These are phyloP conservation scores for Todiramphus chloris DNA, from an alignment of 2,113 vertebrate genomes.

Conservation along the genomic window DNA sequence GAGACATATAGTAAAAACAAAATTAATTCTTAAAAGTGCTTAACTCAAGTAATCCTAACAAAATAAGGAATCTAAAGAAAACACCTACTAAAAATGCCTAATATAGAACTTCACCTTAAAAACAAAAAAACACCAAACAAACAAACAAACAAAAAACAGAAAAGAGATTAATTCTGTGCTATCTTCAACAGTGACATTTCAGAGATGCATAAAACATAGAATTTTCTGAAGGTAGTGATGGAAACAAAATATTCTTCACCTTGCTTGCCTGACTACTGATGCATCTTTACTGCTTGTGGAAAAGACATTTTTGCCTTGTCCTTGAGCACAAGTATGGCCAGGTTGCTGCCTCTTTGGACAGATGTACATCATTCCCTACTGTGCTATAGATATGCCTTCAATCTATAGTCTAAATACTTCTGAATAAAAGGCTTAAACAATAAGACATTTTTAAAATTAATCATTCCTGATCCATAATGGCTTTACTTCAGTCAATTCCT, in stretches of 20 bases:
- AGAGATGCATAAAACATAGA: neutral
- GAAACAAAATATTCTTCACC: neutral
- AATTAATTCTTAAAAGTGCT: neutral
- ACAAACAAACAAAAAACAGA: neutral
- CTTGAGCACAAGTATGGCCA: neutral
- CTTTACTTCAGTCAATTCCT: neutral
- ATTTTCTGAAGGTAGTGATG: neutral
- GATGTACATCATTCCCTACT: neutral
- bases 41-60: neutral
- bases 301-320: neutral
- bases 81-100: neutral
- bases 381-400: neutral
- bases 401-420: neutral
- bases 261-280: neutral
- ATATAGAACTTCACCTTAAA: neutral
- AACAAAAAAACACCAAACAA: neutral
- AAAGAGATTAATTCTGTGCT: neutral
- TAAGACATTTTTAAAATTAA: neutral
- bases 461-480: neutral
- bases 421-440: neutral
- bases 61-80: neutral
- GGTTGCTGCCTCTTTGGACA: neutral
- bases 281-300: neutral
- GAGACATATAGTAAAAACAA: neutral
- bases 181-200: neutral